phyloP scores from a whole-genome alignment of 1,140 invertebrate genomes.

The Colletes latitarsis region DNA sequence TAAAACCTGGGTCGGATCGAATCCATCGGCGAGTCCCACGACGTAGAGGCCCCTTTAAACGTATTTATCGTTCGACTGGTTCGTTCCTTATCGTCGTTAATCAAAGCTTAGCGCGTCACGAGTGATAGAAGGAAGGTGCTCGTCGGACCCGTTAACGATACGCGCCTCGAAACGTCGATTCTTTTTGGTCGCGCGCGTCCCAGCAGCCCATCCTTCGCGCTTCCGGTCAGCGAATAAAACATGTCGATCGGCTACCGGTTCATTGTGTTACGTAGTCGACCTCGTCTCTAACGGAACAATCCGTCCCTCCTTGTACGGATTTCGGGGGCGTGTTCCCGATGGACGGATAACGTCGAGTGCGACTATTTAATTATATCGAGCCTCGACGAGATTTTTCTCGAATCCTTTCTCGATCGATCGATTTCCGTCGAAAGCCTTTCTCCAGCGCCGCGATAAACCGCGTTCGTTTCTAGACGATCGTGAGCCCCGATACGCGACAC shows the following conservation, averaged over 20 bases:
- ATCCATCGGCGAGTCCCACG: too few species aligned
- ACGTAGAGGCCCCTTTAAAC: background rate
- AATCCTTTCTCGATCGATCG: background rate
- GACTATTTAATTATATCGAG: background rate
- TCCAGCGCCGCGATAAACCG: background rate
- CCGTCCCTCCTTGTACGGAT: background rate
- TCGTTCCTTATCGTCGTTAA: conserved; percentile 24
- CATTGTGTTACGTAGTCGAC: too few species aligned
- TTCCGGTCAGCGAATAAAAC: too few species aligned
- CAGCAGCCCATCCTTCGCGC: background rate
- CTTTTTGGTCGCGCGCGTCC: too few species aligned
- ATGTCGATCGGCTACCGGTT: too few species aligned
- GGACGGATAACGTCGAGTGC: background rate
- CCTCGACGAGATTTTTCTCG: too few species aligned
- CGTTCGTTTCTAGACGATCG: too few species aligned
- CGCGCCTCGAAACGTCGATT: background rate
- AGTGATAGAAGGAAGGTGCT: background rate
- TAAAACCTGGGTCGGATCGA: too few species aligned
- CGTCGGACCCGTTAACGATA: background rate
- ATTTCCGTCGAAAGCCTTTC: background rate
- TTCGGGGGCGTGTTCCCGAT: background rate
- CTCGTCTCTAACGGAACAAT: background rate
- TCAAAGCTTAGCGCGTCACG: background rate
- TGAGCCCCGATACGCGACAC: background rate
- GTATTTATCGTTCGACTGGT: conserved; percentile 20